A percentile compares a stretch with the other conserved stretches of the same genome.
Evolutionary conservation across 2,888 invertebrate species (phyloP).

Genomic region (Anodontia alba): DNA sequence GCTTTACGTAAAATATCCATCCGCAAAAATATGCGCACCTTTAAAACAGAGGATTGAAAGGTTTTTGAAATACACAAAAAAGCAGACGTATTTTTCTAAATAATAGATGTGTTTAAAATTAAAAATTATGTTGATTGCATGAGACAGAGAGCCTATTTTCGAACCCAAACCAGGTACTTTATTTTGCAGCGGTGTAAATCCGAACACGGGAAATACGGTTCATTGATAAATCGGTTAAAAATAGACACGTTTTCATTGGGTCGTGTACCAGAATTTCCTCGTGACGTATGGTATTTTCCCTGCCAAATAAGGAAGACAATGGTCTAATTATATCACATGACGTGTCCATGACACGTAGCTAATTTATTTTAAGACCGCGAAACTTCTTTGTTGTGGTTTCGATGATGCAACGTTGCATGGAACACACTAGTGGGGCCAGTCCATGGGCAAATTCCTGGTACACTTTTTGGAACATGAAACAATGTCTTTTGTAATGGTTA

Average conservation of each 20-base stretch:
- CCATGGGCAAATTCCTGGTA: no score
- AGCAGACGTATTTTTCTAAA: no score
- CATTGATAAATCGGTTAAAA: conserved; percentile 22
- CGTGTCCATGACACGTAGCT: not conserved
- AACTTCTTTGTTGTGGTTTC: not conserved
- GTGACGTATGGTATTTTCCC: conserved; percentile 36
- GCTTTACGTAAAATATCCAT: conserved; percentile 20
- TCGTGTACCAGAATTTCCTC: conserved; percentile 13
- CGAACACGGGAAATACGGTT: not conserved
- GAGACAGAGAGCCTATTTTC: not conserved
- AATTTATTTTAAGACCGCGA: not conserved
- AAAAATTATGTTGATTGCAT: not conserved
- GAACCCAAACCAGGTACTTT: not conserved
- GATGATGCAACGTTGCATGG: not conserved
- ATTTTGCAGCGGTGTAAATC: not conserved
- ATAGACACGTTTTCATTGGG: conserved; percentile 20
- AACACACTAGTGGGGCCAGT: no score
- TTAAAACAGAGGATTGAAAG: not conserved
- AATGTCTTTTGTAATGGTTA: no score
- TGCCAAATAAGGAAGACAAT: conserved; percentile 21
- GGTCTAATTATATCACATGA: conserved; percentile 3
- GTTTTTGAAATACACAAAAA: not conserved
- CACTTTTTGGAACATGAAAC: no score
- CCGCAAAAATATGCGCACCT: not conserved
- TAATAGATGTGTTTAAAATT: not conserved